phyloP scores from a whole-genome alignment of 2,888 invertebrate species.

The Plebejus melissa region DNA sequence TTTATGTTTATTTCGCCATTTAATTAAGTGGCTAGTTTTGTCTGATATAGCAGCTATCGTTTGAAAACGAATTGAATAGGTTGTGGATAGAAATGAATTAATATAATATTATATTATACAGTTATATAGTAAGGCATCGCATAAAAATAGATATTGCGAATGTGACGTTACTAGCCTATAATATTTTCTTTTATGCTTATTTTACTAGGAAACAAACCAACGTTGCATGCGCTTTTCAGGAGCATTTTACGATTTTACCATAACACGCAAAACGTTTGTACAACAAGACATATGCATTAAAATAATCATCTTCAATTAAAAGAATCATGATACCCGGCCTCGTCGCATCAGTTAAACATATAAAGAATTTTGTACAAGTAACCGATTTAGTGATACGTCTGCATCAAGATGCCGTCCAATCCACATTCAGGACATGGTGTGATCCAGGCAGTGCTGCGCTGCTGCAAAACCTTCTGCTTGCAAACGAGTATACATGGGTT shows the following conservation, averaged over 20 bases:
- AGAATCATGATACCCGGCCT: neutral
- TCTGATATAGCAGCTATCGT: too few species aligned
- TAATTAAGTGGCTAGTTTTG: too few species aligned
- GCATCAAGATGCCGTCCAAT: neutral
- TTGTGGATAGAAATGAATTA: too few species aligned
- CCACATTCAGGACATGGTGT: conserved; percentile 6
- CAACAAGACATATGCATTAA: conserved; percentile 1
- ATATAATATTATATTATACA: too few species aligned
- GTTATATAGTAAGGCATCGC: too few species aligned
- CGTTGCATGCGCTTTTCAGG: neutral
- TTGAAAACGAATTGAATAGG: too few species aligned
- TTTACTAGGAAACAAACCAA: neutral
- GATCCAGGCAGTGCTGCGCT: conserved; percentile 31
- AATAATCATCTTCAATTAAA: neutral
- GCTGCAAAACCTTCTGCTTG: conserved; percentile 58
- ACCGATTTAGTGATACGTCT: neutral
- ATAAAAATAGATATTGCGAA: too few species aligned
- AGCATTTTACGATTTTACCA: neutral
- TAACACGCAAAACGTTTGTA: neutral
- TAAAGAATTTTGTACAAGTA: neutral
- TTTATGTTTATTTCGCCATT: too few species aligned
- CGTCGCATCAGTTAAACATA: neutral
- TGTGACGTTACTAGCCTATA: too few species aligned
- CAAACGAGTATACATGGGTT: conserved; percentile 73
- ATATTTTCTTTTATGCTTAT: neutral